These are phyloP conservation scores for Sylvilagus bachmani DNA, from an alignment of 2,113 vertebrate species.

Conservation along the genomic window DNA sequence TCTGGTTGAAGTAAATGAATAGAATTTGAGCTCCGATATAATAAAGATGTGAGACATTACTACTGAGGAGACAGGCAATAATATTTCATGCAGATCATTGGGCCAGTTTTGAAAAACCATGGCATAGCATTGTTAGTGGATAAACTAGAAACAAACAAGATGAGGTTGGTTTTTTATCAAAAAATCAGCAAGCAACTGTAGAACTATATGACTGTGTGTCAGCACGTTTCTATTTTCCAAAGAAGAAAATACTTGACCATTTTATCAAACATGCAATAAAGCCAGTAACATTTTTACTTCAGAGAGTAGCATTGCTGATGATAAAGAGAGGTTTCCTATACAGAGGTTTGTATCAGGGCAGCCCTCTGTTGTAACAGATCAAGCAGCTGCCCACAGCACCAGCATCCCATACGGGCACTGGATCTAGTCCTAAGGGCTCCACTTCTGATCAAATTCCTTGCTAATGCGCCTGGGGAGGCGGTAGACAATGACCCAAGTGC, in stretches of 20 bases:
- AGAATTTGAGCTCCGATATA: background rate
- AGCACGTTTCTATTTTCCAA: background rate
- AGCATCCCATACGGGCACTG: too few relatives aligned
- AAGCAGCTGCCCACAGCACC: too few relatives aligned
- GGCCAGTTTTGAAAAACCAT: background rate
- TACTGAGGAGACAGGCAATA: background rate
- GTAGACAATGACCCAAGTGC: too few relatives aligned
- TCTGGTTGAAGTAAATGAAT: background rate
- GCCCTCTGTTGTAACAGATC: too few relatives aligned
- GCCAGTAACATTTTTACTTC: background rate
- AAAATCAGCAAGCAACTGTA: background rate
- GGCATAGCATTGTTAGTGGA: background rate
- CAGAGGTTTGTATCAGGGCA: background rate
- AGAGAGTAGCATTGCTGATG: background rate
- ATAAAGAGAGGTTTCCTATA: background rate
- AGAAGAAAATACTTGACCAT: background rate
- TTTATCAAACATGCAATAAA: background rate
- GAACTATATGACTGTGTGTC: background rate
- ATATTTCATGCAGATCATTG: background rate
- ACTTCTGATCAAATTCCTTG: too few relatives aligned
- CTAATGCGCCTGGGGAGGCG: too few relatives aligned
- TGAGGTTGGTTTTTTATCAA: background rate
- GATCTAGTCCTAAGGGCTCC: too few relatives aligned
- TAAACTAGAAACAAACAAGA: background rate
- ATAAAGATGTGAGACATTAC: background rate